Percentiles rank a stretch among this genome's conserved stretches.
Evolutionary conservation across 2,113 vertebrate genomes (phyloP).

Genomic region (Osmerus eperlanus): DNA sequence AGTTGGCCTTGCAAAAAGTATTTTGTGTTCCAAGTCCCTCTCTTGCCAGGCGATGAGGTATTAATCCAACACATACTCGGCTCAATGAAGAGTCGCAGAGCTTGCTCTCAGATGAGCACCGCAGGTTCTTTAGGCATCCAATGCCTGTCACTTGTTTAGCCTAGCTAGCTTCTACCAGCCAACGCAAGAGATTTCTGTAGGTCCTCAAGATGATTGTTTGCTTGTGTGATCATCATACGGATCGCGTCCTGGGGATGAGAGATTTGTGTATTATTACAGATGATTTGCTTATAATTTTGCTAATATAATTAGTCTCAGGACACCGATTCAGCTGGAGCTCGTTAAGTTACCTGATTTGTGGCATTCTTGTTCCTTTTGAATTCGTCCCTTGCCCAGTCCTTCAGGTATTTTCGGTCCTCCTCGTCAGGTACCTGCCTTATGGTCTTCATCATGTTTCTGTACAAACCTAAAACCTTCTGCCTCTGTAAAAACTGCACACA

Average conservation of each 20-base stretch:
- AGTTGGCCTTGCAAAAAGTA: too few relatives aligned
- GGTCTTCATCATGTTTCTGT: slow-evolving; percentile 80
- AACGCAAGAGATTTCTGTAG: slow-evolving; percentile 80
- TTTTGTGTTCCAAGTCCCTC: too few relatives aligned
- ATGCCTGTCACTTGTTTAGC: too few relatives aligned
- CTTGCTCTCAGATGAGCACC: too few relatives aligned
- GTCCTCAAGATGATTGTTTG: slow-evolving; percentile 84
- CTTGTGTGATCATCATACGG: slow-evolving; percentile 95
- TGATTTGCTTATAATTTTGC: not conserved
- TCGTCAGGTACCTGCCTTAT: slow-evolving; percentile 77
- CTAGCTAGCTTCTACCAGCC: slow-evolving; percentile 62
- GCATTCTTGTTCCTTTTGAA: slow-evolving; percentile 84
- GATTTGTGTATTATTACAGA: not conserved
- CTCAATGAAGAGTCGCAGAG: too few relatives aligned
- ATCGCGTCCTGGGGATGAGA: slow-evolving; percentile 74
- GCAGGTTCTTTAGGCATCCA: too few relatives aligned
- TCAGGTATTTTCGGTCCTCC: slow-evolving; percentile 77
- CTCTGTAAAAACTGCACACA: slow-evolving; percentile 84
- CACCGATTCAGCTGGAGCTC: not conserved
- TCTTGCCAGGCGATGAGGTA: too few relatives aligned
- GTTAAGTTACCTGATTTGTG: slow-evolving; percentile 77
- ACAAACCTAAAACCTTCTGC: slow-evolving; percentile 82
- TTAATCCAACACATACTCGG: too few relatives aligned
- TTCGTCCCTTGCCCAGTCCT: slow-evolving; percentile 85
- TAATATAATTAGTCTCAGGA: not conserved